phyloP scores from a whole-genome alignment of 2,888 invertebrate genomes.

The Sabatieria punctata region DNA sequence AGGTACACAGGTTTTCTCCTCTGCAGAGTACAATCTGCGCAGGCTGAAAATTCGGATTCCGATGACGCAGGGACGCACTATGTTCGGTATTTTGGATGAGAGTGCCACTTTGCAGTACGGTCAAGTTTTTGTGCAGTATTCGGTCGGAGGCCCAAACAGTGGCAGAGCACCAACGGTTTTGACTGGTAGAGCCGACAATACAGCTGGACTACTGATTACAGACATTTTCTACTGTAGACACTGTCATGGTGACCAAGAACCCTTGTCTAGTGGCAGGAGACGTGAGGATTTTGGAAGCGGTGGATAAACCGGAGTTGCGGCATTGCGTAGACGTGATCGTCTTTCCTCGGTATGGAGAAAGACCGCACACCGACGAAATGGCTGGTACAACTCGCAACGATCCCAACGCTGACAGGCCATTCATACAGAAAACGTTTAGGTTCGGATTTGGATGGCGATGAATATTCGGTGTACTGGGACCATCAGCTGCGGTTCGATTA shows the following conservation, averaged over 20 bases:
- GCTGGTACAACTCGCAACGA: too few relatives aligned
- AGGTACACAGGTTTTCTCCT: constrained; percentile 2
- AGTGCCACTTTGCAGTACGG: constrained; percentile 17
- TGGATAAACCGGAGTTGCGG: constrained; percentile 20
- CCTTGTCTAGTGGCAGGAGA: constrained; percentile 31
- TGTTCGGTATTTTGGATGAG: constrained; percentile 21
- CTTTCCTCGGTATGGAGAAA: constrained; percentile 23
- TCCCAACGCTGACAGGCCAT: too few relatives aligned
- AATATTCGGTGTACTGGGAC: constrained; percentile 34
- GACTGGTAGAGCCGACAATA: too few relatives aligned
- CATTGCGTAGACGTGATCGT: constrained; percentile 24
- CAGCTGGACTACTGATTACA: too few relatives aligned
- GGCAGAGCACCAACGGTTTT: too few relatives aligned
- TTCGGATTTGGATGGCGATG: constrained; percentile 36
- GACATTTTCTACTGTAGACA: too few relatives aligned
- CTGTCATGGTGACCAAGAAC: constrained; percentile 23
- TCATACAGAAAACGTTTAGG: too few relatives aligned
- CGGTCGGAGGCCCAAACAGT: too few relatives aligned
- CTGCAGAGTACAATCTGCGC: too few relatives aligned
- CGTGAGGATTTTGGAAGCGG: constrained; percentile 24
- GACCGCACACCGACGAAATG: constrained; percentile 29
- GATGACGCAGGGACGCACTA: constrained; percentile 13
- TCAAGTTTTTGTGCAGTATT: constrained; percentile 19
- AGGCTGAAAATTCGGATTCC: too few relatives aligned
- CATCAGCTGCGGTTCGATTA: constrained; percentile 22